Evolutionary conservation across 2,113 vertebrate species (phyloP).

Genomic region (Carassius carassius): DNA sequence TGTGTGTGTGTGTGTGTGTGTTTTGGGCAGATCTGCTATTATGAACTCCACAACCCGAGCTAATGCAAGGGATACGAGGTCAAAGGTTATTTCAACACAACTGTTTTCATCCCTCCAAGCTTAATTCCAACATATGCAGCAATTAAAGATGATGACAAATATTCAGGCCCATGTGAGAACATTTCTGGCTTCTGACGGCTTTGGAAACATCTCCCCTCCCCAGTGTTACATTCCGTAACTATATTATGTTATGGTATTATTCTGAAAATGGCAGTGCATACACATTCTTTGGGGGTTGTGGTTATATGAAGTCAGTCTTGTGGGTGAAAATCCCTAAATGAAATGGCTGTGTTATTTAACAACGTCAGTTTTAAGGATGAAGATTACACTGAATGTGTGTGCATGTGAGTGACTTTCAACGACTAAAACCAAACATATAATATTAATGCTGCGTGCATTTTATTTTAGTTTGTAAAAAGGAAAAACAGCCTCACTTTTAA

Average conservation of each 20-base stretch:
- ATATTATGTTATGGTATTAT: slow-evolving; percentile 5
- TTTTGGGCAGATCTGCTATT: not conserved
- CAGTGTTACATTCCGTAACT: not conserved
- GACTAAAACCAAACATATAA: not conserved
- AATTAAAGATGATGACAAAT: slow-evolving; percentile 34
- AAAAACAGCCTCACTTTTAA: slow-evolving; percentile 14
- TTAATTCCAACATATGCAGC: slow-evolving; percentile 19
- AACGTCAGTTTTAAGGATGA: slow-evolving; percentile 8
- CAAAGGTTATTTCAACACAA: slow-evolving; percentile 44
- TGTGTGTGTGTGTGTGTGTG: not conserved
- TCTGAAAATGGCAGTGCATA: slow-evolving; percentile 22
- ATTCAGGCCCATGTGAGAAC: not conserved
- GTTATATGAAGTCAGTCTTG: slow-evolving; percentile 9
- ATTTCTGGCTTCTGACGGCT: slow-evolving; percentile 8
- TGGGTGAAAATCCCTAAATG: slow-evolving; percentile 16
- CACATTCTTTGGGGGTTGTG: slow-evolving; percentile 8
- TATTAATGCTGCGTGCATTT: not conserved
- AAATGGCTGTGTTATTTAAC: slow-evolving; percentile 15
- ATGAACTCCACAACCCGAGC: slow-evolving; percentile 18
- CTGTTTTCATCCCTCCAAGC: not conserved
- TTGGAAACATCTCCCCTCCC: slow-evolving; percentile 6
- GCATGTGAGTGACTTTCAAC: not conserved
- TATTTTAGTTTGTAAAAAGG: slow-evolving; percentile 6
- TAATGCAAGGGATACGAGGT: slow-evolving; percentile 20
- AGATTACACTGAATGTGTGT: slow-evolving; percentile 1